Conservation (phyloP, 2,797 vertebrate species). For the Propithecus perrieri region DNA sequence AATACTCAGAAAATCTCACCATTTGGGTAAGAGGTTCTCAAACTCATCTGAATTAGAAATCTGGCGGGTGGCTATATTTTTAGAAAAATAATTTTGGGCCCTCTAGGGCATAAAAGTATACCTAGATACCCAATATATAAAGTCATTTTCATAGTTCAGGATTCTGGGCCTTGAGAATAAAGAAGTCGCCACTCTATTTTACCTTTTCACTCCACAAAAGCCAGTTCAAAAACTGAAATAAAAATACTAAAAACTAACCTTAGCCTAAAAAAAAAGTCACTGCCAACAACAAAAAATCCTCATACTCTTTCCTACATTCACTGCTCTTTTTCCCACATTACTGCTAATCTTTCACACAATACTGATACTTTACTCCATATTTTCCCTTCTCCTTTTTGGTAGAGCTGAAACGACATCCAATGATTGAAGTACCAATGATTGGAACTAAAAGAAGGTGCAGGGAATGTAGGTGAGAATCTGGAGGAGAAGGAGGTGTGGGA, state of each 20-base stretch:
- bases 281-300: not conserved
- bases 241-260: not conserved
- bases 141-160: constrained; percentile 5
- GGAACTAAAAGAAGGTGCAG: not conserved
- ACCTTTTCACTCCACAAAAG: not conserved
- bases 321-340: not conserved
- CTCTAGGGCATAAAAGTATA: not conserved
- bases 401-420: not conserved
- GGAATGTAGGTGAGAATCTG: not conserved
- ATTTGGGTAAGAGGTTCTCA: not conserved
- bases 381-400: not conserved
- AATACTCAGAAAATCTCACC: not conserved
- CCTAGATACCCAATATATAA: not conserved
- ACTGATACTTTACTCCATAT: not conserved
- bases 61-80: not conserved
- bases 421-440: not conserved
- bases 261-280: not conserved
- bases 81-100: not conserved
- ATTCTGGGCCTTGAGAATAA: not conserved
- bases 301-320: not conserved
- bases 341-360: not conserved
- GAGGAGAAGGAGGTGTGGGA: not conserved
- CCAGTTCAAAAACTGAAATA: constrained; percentile 22
- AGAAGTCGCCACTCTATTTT: not conserved
- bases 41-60: not conserved